phyloP scores from a whole-genome alignment of 1,140 invertebrate genomes.

The Ostrea edulis region DNA sequence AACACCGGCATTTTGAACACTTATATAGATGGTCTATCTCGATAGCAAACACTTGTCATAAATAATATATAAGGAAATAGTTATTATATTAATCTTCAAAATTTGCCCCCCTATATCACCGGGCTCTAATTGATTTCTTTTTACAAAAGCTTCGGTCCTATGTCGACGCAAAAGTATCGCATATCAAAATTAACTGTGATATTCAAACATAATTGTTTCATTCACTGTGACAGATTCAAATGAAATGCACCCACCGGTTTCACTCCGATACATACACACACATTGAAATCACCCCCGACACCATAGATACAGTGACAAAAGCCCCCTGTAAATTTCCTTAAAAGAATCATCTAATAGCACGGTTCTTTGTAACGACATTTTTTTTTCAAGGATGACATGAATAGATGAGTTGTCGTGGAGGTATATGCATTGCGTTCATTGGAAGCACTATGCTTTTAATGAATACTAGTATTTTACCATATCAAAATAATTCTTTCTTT shows the following conservation, averaged over 20 bases:
- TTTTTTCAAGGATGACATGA: too few relatives aligned
- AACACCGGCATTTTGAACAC: constrained; percentile 6
- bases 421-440: too few relatives aligned
- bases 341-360: too few relatives aligned
- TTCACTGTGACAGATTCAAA: neutral
- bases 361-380: too few relatives aligned
- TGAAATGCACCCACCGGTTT: neutral
- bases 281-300: too few relatives aligned
- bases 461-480: too few relatives aligned
- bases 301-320: too few relatives aligned
- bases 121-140: neutral
- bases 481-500: too few relatives aligned
- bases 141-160: neutral
- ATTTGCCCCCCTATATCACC: neutral
- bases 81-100: constrained; percentile 7
- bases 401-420: too few relatives aligned
- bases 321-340: too few relatives aligned
- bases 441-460: too few relatives aligned
- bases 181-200: constrained; percentile 14
- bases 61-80: neutral
- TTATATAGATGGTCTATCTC: constrained; percentile 9
- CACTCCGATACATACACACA: too few relatives aligned
- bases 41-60: constrained; percentile 3
- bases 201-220: neutral
- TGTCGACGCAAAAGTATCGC: neutral